Evolutionary conservation across 2,113 vertebrate species (phyloP).

Genomic region (Falcunculus frontatus): DNA sequence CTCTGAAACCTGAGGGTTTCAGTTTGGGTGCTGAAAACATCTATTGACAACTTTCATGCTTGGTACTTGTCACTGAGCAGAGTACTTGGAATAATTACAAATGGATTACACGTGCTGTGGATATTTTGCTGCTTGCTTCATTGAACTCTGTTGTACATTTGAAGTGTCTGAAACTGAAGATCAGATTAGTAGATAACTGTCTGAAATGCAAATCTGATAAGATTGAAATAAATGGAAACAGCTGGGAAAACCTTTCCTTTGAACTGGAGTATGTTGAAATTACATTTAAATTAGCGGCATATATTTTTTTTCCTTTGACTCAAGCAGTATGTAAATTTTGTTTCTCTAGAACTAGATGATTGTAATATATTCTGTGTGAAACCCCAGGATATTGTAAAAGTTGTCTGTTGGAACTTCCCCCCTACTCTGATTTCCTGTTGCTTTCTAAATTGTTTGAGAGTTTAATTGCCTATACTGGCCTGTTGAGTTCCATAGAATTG

Average conservation of each 20-base stretch:
- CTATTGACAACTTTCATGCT: not conserved
- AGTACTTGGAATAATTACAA: not conserved
- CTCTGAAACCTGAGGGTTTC: not conserved
- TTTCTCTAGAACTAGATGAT: not conserved
- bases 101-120: not conserved
- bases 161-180: not conserved
- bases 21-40: not conserved
- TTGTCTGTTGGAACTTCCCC: not conserved
- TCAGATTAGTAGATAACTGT: not conserved
- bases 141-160: not conserved
- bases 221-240: conserved; percentile 20
- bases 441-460: not conserved
- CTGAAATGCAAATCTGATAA: not conserved
- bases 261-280: not conserved
- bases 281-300: not conserved
- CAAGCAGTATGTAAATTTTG: not conserved
- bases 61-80: not conserved
- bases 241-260: not conserved
- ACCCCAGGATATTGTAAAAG: not conserved
- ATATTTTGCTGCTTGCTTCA: not conserved
- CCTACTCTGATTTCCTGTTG: not conserved
- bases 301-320: not conserved
- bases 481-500: not conserved
- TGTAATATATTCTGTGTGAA: not conserved
- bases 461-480: not conserved